These are phyloP conservation scores for Eumeta japonica DNA, from an alignment of 1,140 invertebrate species.

Conservation along the genomic window DNA sequence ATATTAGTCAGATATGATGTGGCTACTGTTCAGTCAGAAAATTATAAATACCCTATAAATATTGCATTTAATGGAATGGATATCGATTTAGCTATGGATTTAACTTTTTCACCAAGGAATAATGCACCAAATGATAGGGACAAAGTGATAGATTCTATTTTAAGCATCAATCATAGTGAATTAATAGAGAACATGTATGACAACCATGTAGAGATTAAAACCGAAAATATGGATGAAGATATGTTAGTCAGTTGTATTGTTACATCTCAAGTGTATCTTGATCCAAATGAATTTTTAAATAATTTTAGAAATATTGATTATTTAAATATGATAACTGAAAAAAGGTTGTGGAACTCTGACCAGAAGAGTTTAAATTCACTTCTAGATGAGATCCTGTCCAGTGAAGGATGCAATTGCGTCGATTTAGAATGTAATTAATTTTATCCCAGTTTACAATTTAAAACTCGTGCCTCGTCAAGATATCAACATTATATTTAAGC, in stretches of 20 bases:
- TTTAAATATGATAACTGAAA: conserved; percentile 55
- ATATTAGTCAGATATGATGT: conserved; percentile 58
- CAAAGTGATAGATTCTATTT: conserved; percentile 57
- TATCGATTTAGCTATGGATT: conserved; percentile 13
- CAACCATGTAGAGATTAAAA: conserved; percentile 27
- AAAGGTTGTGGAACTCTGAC: conserved; percentile 60
- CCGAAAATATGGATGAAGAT: not conserved
- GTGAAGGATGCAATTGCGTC: no score
- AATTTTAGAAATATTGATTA: conserved; percentile 58
- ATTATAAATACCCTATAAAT: no score
- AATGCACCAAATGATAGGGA: no score
- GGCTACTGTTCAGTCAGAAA: conserved; percentile 24
- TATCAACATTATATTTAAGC: no score
- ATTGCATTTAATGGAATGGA: conserved; percentile 8
- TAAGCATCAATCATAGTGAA: conserved; percentile 59
- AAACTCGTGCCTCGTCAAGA: no score
- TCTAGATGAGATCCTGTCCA: conserved; percentile 64
- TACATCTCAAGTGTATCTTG: conserved; percentile 33
- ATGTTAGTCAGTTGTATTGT: conserved; percentile 24
- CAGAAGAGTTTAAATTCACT: conserved; percentile 62
- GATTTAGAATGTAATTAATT: no score
- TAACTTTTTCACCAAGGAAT: no score
- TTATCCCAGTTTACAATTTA: no score
- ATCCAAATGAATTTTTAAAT: conserved; percentile 58
- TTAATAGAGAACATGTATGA: conserved; percentile 60